Percentiles rank a stretch among this genome's conserved stretches.
These are phyloP conservation scores for Drosophila neocordata DNA, from an alignment of 1,140 invertebrate species.

Conservation along the genomic window DNA sequence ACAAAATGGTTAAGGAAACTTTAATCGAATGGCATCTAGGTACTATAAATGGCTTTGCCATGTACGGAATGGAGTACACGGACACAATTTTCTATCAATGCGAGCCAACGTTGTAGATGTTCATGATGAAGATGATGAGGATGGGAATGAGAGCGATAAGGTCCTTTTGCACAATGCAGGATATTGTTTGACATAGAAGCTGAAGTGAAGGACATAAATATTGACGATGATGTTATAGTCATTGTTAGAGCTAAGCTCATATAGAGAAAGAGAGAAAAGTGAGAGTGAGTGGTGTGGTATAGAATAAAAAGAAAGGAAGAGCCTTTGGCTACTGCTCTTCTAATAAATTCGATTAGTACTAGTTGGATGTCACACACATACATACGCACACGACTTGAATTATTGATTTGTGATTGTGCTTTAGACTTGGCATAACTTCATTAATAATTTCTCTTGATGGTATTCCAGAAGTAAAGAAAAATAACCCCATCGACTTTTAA, in stretches of 20 bases:
- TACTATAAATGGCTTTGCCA: conserved; percentile 2
- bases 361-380: conserved; percentile 33
- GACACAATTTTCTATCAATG: conserved; percentile 4
- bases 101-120: conserved; percentile 15
- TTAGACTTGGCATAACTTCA: conserved; percentile 59
- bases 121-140: conserved; percentile 43
- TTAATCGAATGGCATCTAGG: conserved; percentile 15
- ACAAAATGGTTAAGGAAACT: conserved; percentile 1
- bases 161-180: conserved; percentile 13
- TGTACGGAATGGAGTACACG: neutral
- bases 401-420: conserved; percentile 72
- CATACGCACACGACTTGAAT: conserved; percentile 36
- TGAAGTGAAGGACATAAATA: conserved; percentile 59
- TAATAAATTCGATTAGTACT: conserved; percentile 77
- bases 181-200: conserved; percentile 38
- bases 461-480: conserved; percentile 33
- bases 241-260: conserved; percentile 25
- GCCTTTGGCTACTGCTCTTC: conserved; percentile 30
- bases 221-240: conserved; percentile 45
- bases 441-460: conserved; percentile 57
- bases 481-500: neutral
- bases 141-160: neutral
- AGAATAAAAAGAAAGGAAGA: conserved; percentile 2
- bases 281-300: neutral
- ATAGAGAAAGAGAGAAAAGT: conserved; percentile 10